These are phyloP conservation scores for Ophraella communa DNA, from an alignment of 2,888 invertebrate species.

Conservation along the genomic window DNA sequence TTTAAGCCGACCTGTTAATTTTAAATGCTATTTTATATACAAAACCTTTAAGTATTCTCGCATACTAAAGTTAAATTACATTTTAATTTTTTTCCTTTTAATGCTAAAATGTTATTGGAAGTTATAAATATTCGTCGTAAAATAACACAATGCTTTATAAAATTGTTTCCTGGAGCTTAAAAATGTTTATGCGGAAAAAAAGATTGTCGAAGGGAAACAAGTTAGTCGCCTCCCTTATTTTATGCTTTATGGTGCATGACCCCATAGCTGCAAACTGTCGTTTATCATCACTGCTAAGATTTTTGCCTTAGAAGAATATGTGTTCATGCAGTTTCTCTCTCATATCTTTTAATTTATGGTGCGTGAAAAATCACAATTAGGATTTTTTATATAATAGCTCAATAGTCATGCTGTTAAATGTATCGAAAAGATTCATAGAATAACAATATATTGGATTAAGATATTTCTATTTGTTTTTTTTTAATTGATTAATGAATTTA, in stretches of 20 bases:
- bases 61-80: too few species aligned
- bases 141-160: slow-evolving; percentile 2
- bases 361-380: slow-evolving; percentile 13
- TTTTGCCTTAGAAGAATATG: slow-evolving; percentile 25
- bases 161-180: slow-evolving; percentile 10
- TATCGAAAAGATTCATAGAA: neutral
- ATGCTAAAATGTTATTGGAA: too few species aligned
- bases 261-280: slow-evolving; percentile 37
- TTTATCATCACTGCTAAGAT: slow-evolving; percentile 43
- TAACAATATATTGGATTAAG: neutral
- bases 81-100: too few species aligned
- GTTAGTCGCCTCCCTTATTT: slow-evolving; percentile 42
- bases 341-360: slow-evolving; percentile 9
- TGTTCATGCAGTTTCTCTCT: slow-evolving; percentile 23
- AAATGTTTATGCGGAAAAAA: slow-evolving; percentile 1
- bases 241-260: slow-evolving; percentile 48
- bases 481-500: too few species aligned
- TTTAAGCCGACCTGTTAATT: too few species aligned
- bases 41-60: too few species aligned
- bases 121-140: neutral
- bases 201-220: slow-evolving; percentile 36
- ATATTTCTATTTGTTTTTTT: too few species aligned
- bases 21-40: too few species aligned
- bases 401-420: neutral
- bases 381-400: neutral